These are phyloP conservation scores for Drosophila bipectinata DNA, from an alignment of 1,140 invertebrate species.

Conservation along the genomic window DNA sequence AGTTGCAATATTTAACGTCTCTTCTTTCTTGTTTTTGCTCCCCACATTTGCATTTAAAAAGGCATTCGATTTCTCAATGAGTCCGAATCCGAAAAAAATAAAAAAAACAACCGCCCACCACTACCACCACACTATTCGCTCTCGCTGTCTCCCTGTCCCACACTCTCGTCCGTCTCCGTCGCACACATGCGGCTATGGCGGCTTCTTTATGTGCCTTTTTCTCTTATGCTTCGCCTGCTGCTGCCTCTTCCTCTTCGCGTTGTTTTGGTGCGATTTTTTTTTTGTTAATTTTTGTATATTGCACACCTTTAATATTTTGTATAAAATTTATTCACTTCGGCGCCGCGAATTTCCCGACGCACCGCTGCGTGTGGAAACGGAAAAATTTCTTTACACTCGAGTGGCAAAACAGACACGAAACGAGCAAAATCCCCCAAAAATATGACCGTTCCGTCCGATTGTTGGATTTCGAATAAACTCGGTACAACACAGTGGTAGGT, in stretches of 20 bases:
- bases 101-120: constrained; percentile 54
- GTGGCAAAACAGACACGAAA: constrained; percentile 36
- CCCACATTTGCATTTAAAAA: constrained; percentile 20
- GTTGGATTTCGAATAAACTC: constrained; percentile 10
- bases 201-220: constrained; percentile 74
- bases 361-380: constrained; percentile 1
- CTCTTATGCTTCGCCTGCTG: constrained; percentile 45
- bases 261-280: constrained; percentile 40
- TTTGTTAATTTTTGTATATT: constrained; percentile 26
- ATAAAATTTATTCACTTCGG: background rate
- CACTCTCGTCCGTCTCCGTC: constrained; percentile 34
- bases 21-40: constrained; percentile 16
- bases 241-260: constrained; percentile 25
- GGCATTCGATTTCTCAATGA: constrained; percentile 29
- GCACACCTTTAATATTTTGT: constrained; percentile 26
- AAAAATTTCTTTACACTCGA: constrained; percentile 40
- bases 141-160: constrained; percentile 22
- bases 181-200: constrained; percentile 57
- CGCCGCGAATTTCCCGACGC: constrained; percentile 5
- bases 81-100: background rate
- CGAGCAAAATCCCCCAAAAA: constrained; percentile 27
- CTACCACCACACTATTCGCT: constrained; percentile 44
- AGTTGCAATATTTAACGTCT: constrained; percentile 1
- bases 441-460: constrained; percentile 14
- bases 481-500: background rate